phyloP scores from a whole-genome alignment of 2,888 invertebrate species.

The Magallana nippona region DNA sequence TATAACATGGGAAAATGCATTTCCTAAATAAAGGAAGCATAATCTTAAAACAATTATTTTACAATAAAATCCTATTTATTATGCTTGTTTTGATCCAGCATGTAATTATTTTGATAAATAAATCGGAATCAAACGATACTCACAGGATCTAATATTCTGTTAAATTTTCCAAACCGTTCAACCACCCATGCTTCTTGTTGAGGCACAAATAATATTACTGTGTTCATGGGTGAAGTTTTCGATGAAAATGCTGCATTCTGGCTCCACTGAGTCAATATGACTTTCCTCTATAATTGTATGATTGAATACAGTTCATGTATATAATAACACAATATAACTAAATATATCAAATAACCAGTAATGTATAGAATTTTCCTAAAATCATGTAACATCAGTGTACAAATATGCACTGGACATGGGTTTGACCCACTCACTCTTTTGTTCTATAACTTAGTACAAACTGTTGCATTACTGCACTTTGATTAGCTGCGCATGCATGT shows the following conservation, averaged over 20 bases:
- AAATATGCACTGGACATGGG: too few species aligned
- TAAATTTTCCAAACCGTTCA: conserved; percentile 98
- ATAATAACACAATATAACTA: background rate
- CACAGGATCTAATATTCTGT: conserved; percentile 92
- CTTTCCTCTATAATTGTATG: background rate
- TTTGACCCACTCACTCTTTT: too few species aligned
- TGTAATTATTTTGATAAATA: background rate
- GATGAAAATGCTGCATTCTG: background rate
- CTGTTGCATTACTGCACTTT: too few species aligned
- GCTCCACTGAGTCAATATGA: background rate
- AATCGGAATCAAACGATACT: conserved; percentile 52
- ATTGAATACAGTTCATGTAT: background rate
- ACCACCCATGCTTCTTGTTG: conserved; percentile 96
- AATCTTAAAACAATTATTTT: too few species aligned
- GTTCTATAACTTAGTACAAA: too few species aligned
- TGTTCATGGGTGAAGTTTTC: background rate
- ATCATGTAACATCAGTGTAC: too few species aligned
- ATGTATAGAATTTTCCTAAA: too few species aligned
- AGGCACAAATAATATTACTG: conserved; percentile 91
- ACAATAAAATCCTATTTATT: too few species aligned
- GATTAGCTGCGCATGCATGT: too few species aligned
- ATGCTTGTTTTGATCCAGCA: too few species aligned
- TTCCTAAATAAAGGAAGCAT: too few species aligned
- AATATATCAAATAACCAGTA: background rate
- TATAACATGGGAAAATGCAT: too few species aligned